These are phyloP conservation scores for Mylabris sibirica DNA, from an alignment of 2,888 invertebrate genomes.

Conservation along the genomic window DNA sequence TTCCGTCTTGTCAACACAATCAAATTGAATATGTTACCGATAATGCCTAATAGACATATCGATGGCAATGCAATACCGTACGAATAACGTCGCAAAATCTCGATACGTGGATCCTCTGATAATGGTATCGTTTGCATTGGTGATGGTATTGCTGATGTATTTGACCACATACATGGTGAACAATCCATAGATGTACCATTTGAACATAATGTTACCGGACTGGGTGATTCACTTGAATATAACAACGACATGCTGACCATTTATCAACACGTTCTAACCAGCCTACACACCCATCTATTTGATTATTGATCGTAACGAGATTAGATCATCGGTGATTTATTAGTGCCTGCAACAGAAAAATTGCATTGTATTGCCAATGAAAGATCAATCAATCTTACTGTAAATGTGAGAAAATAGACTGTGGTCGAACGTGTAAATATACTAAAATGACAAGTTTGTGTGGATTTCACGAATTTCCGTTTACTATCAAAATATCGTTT, in stretches of 20 bases:
- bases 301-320: background rate
- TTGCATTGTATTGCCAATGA: background rate
- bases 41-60: constrained; percentile 75
- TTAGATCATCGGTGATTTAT: constrained; percentile 29
- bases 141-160: constrained; percentile 47
- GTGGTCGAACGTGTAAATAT: background rate
- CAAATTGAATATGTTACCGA: constrained; percentile 80
- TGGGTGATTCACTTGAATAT: constrained; percentile 58
- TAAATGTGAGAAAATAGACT: background rate
- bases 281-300: background rate
- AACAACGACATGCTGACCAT: constrained; percentile 55
- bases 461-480: background rate
- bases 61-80: constrained; percentile 74
- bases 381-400: background rate
- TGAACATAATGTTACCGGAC: constrained; percentile 50
- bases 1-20: constrained; percentile 79
- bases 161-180: constrained; percentile 53
- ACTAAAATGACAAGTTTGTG: background rate
- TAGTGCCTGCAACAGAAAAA: constrained; percentile 28
- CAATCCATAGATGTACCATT: constrained; percentile 53
- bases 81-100: constrained; percentile 67
- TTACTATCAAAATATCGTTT: background rate
- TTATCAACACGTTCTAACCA: constrained; percentile 20
- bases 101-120: constrained; percentile 68
- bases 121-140: constrained; percentile 48